phyloP scores from a whole-genome alignment of 2,888 invertebrate genomes.

The Stegophylla sp. region DNA sequence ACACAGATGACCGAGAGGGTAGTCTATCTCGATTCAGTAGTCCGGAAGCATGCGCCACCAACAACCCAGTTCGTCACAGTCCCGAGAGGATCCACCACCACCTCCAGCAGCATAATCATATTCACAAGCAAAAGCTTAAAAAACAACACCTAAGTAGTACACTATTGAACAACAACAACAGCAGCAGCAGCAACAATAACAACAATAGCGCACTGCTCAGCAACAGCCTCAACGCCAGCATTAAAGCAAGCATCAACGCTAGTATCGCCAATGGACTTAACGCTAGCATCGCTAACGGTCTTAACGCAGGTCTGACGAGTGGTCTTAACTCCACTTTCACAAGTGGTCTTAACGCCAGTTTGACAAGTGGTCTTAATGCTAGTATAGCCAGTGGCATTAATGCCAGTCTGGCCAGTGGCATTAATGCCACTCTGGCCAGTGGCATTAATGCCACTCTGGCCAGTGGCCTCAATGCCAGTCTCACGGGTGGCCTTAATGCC shows the following conservation, averaged over 20 bases:
- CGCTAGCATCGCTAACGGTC: background rate
- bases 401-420: background rate
- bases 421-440: background rate
- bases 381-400: too few relatives aligned
- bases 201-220: background rate
- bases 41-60: constrained; percentile 22
- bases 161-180: background rate
- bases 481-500: background rate
- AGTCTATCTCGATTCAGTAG: constrained; percentile 42
- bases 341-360: background rate
- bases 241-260: background rate
- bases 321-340: background rate
- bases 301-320: background rate
- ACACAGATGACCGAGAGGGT: constrained; percentile 38
- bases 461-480: background rate
- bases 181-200: constrained; percentile 6
- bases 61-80: constrained; percentile 11
- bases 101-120: background rate
- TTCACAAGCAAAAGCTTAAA: constrained; percentile 13
- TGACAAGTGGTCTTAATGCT: background rate
- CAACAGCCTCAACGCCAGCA: background rate
- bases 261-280: background rate
- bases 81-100: constrained; percentile 4
- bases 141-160: background rate
- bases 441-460: background rate